Percentiles rank a stretch among this genome's conserved stretches.
Evolutionary conservation across 2,113 vertebrate genomes (phyloP).

Genomic region (Sturnus vulgaris): DNA sequence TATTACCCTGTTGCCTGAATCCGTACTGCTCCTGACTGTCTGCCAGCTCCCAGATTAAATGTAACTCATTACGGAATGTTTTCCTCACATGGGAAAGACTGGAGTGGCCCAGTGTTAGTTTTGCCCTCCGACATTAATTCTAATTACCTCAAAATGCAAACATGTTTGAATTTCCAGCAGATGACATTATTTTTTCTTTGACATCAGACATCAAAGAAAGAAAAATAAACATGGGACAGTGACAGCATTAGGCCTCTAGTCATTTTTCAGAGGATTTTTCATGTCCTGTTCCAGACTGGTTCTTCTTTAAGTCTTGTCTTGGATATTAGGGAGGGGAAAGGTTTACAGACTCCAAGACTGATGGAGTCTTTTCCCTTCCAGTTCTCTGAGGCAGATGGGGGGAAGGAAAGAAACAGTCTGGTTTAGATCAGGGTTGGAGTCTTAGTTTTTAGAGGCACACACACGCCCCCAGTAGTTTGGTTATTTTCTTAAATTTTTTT

Average conservation of each 20-base stretch:
- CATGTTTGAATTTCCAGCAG: conserved; percentile 73
- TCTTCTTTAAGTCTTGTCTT: conserved; percentile 70
- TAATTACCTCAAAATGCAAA: conserved; percentile 81
- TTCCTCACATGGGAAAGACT: conserved; percentile 71
- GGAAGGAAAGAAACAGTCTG: conserved; percentile 63
- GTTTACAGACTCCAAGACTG: conserved; percentile 53
- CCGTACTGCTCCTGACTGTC: conserved; percentile 53
- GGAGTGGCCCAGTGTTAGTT: conserved; percentile 61
- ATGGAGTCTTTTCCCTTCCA: conserved; percentile 72
- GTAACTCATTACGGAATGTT: conserved; percentile 76
- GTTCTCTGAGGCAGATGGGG: conserved; percentile 39
- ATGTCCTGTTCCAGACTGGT: conserved; percentile 69
- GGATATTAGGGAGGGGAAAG: conserved; percentile 68
- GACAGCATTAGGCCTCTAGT: conserved; percentile 72
- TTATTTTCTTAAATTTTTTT: conserved; percentile 51
- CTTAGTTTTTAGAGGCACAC: conserved; percentile 41
- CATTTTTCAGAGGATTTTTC: conserved; percentile 76
- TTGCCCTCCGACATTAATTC: conserved; percentile 78
- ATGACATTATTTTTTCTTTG: conserved; percentile 78
- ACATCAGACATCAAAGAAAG: conserved; percentile 79
- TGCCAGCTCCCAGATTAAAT: conserved; percentile 72
- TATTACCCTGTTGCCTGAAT: conserved; percentile 58
- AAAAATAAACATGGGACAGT: conserved; percentile 76
- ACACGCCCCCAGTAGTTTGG: conserved; percentile 20
- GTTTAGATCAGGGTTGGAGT: conserved; percentile 72